Conservation (phyloP, 2,797 vertebrate genomes). For the Okamejei kenojei region DNA sequence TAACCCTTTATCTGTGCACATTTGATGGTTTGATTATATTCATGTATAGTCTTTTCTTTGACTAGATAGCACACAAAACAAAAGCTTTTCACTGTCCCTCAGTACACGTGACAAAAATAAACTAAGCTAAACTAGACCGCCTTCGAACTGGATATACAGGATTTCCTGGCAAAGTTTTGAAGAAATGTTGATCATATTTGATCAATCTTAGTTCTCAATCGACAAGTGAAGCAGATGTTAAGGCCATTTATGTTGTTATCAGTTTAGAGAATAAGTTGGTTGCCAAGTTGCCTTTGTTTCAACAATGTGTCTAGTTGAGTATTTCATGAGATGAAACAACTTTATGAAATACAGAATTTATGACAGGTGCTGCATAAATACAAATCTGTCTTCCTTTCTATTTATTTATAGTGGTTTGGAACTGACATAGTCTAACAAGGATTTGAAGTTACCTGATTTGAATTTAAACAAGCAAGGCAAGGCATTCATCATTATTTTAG, state of each 20-base stretch:
- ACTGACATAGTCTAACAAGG: background rate
- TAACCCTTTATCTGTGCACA: no score
- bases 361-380: background rate
- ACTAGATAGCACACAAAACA: no score
- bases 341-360: background rate
- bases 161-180: background rate
- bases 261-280: background rate
- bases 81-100: no score
- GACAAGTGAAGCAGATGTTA: background rate
- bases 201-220: background rate
- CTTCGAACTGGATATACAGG: background rate
- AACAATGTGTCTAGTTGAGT: background rate
- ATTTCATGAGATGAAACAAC: background rate
- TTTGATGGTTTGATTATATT: no score
- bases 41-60: no score
- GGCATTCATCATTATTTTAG: background rate
- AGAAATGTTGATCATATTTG: background rate
- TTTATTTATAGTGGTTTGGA: background rate
- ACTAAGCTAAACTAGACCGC: no score
- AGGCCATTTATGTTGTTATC: background rate
- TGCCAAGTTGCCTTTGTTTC: background rate
- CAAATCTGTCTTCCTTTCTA: background rate
- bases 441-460: background rate
- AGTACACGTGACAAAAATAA: no score
- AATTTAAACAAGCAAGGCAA: background rate